Conservation (phyloP, 2,888 invertebrate genomes). For the Netelia inedita region DNA sequence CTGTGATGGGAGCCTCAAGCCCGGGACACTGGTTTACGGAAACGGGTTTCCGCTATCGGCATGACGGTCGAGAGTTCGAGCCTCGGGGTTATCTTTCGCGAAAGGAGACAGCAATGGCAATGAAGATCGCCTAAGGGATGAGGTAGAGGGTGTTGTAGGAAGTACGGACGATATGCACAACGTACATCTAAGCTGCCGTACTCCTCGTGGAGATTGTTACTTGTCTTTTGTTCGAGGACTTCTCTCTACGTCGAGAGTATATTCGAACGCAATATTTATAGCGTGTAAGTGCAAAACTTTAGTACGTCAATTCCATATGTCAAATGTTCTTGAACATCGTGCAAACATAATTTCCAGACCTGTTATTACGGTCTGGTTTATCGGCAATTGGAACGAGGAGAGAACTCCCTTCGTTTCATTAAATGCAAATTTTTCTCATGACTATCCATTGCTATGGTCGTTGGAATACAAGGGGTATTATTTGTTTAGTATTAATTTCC, state of each 20-base stretch:
- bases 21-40: constrained; percentile 74
- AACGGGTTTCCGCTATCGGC: constrained; percentile 77
- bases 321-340: not conserved
- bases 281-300: not conserved
- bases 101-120: constrained; percentile 33
- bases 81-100: constrained; percentile 75
- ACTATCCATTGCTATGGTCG: not conserved
- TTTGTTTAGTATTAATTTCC: constrained; percentile 6
- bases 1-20: constrained; percentile 49
- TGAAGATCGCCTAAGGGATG: constrained; percentile 22
- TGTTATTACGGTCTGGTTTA: not conserved
- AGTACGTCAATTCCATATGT: not conserved
- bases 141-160: not conserved
- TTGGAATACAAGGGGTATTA: not conserved
- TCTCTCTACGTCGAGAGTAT: not conserved
- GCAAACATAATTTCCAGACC: not conserved
- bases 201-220: constrained; percentile 37
- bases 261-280: not conserved
- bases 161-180: constrained; percentile 6
- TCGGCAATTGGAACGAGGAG: not conserved
- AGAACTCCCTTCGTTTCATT: not conserved
- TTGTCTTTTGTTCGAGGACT: constrained; percentile 30
- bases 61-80: constrained; percentile 73
- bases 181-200: constrained; percentile 33
- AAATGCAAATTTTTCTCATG: not conserved